Percentiles rank a stretch among this genome's conserved stretches.
These are phyloP conservation scores for Thalassaphorura encarpata DNA, from an alignment of 1,140 invertebrate genomes.

Conservation along the genomic window DNA sequence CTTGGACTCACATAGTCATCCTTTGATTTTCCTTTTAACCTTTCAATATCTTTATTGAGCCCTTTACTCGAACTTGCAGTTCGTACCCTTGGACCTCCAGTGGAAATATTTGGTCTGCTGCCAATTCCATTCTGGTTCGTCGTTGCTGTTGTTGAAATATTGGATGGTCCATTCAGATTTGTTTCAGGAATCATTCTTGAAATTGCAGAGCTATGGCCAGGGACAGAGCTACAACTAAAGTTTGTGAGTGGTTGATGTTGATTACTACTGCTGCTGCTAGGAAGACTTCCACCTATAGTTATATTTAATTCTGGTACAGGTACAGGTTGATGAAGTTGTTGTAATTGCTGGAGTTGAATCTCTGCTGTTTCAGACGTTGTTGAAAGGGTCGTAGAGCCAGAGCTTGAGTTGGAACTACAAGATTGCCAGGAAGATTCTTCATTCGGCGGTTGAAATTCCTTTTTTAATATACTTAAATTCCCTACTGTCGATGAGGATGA, in stretches of 20 bases:
- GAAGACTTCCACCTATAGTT: too few species aligned
- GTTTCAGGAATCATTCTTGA: too few species aligned
- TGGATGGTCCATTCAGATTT: too few species aligned
- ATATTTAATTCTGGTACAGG: too few species aligned
- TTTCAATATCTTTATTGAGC: slow-evolving; percentile 26
- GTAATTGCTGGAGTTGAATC: slow-evolving; percentile 22
- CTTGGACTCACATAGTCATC: slow-evolving; percentile 54
- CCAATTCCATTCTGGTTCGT: too few species aligned
- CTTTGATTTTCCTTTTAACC: slow-evolving; percentile 23
- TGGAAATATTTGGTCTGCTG: too few species aligned
- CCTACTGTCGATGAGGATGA: slow-evolving; percentile 28
- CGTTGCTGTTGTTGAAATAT: too few species aligned
- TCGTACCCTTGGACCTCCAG: too few species aligned
- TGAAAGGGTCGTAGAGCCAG: slow-evolving; percentile 63
- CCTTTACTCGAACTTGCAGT: slow-evolving; percentile 2
- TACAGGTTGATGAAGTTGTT: background rate
- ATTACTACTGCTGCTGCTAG: too few species aligned
- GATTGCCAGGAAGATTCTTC: slow-evolving; percentile 34
- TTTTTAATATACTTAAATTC: slow-evolving; percentile 26
- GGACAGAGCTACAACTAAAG: too few species aligned
- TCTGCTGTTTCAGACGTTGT: slow-evolving; percentile 49
- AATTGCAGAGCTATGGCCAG: too few species aligned
- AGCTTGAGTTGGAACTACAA: slow-evolving; percentile 30
- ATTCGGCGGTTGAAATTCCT: slow-evolving; percentile 33
- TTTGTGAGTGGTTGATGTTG: background rate